These are phyloP conservation scores for Bombus terrestris DNA, from an alignment of 1,140 invertebrate species.

Conservation along the genomic window DNA sequence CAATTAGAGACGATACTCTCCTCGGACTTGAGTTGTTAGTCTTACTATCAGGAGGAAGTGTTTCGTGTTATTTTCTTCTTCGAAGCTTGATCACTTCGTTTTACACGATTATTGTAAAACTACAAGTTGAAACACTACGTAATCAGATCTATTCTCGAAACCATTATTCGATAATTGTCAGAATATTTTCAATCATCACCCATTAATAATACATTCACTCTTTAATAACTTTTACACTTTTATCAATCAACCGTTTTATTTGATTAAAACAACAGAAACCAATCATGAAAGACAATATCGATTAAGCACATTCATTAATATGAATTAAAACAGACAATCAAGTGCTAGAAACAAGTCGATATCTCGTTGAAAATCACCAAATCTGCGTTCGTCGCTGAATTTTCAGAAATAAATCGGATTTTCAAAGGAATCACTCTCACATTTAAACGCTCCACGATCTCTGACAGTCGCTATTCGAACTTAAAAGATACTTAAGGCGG, in stretches of 20 bases:
- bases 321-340: background rate
- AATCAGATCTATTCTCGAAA: too few species aligned
- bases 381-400: background rate
- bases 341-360: background rate
- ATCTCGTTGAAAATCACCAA: background rate
- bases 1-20: constrained; percentile 28
- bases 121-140: background rate
- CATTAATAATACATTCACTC: background rate
- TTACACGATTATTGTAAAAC: background rate
- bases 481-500: constrained; percentile 9
- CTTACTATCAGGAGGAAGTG: background rate
- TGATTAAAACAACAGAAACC: background rate
- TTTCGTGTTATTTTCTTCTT: constrained; percentile 12
- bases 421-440: background rate
- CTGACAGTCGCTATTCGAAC: background rate
- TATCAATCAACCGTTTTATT: background rate
- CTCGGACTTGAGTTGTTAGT: constrained; percentile 6
- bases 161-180: background rate
- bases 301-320: background rate
- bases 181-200: background rate
- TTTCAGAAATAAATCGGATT: background rate
- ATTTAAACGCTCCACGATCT: background rate
- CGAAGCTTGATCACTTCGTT: constrained; percentile 6
- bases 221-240: background rate
- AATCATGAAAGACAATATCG: background rate